Percentiles rank a stretch among this genome's conserved stretches.
These are phyloP conservation scores for Alcis repandata DNA, from an alignment of 2,888 invertebrate genomes.

Conservation along the genomic window DNA sequence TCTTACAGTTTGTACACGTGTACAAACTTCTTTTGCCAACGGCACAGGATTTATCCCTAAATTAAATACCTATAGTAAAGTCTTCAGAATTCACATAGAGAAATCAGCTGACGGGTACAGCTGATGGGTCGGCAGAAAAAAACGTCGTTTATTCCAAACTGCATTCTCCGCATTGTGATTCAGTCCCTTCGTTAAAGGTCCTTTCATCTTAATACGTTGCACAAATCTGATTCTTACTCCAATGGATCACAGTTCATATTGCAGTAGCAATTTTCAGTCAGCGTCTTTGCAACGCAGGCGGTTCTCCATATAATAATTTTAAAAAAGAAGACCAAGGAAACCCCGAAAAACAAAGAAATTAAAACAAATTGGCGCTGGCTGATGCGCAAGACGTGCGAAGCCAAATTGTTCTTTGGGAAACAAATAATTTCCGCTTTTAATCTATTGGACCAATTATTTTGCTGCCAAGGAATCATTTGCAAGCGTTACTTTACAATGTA, in stretches of 20 bases:
- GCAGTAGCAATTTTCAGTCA: neutral
- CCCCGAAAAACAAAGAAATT: slow-evolving; percentile 5
- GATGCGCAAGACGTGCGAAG: slow-evolving; percentile 1
- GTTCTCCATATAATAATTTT: neutral
- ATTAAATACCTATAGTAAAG: neutral
- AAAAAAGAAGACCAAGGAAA: neutral
- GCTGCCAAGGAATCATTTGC: neutral
- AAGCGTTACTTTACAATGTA: neutral
- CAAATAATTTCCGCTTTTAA: slow-evolving; percentile 4
- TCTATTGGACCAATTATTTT: neutral
- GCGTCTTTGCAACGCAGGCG: neutral
- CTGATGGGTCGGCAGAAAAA: neutral
- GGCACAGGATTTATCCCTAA: no score
- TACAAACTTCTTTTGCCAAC: no score
- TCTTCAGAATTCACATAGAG: neutral
- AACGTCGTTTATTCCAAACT: neutral
- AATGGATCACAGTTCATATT: neutral
- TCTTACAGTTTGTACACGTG: no score
- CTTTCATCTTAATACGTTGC: neutral
- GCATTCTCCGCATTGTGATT: slow-evolving; percentile 2
- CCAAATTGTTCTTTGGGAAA: slow-evolving; percentile 10
- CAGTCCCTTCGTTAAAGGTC: neutral
- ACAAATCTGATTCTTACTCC: neutral
- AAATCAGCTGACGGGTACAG: slow-evolving; percentile 13
- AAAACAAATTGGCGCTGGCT: slow-evolving; percentile 6